Conservation (phyloP, 2,888 invertebrate species). For the Pharmacophagus antenor region DNA sequence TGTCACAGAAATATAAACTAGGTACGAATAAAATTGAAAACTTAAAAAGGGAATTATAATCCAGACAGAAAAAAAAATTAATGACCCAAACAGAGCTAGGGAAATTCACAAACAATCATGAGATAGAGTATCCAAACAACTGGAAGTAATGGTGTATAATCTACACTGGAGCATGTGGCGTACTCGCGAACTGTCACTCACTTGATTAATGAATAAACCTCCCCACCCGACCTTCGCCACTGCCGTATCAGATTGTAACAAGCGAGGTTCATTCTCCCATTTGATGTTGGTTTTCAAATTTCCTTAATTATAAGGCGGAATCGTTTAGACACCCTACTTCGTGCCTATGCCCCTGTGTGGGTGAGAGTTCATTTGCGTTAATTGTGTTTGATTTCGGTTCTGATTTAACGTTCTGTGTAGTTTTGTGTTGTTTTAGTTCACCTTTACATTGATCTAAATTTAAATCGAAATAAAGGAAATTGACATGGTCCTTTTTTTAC, state of each 20-base stretch:
- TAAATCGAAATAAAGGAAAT: not conserved
- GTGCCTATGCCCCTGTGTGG: slow-evolving; percentile 26
- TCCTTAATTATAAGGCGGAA: slow-evolving; percentile 71
- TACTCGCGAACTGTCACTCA: slow-evolving; percentile 60
- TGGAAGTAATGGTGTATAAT: slow-evolving; percentile 55
- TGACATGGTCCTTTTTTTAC: too few species aligned
- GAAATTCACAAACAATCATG: slow-evolving; percentile 33
- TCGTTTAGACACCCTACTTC: slow-evolving; percentile 54
- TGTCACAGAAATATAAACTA: not conserved
- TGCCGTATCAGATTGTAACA: slow-evolving; percentile 46
- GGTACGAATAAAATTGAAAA: not conserved
- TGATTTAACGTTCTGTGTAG: slow-evolving; percentile 18
- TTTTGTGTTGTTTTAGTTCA: not conserved
- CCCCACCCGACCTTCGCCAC: slow-evolving; percentile 37
- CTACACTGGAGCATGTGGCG: slow-evolving; percentile 54
- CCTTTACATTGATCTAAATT: not conserved
- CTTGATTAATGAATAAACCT: slow-evolving; percentile 66
- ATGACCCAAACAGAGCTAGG: slow-evolving; percentile 1
- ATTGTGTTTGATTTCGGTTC: slow-evolving; percentile 22
- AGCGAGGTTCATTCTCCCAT: slow-evolving; percentile 40
- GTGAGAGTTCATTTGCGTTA: slow-evolving; percentile 34
- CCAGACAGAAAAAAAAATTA: not conserved
- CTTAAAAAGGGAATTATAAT: not conserved
- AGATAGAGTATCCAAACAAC: slow-evolving; percentile 49
- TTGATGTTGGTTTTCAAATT: slow-evolving; percentile 69